Base-by-base conservation (phyloP, 2,797 vertebrate genomes). In the Chloroceryle inda region DNA sequence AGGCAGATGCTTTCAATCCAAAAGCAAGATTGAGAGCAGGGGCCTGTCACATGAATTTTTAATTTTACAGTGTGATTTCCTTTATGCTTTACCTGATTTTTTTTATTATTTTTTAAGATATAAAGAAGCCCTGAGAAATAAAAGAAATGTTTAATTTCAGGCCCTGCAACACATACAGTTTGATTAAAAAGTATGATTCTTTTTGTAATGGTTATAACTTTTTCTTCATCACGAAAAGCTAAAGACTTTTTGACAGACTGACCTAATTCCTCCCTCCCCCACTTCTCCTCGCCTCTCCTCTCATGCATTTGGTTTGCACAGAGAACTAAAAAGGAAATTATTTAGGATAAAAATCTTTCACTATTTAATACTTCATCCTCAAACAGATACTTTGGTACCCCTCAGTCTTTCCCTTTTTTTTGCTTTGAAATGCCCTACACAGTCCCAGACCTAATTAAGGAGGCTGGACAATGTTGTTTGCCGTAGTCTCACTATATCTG, bases 241-340 rank as follows among this genome's bases (percentile, higher is more conserved):
- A 89, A 87, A 96, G 63, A 71, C n/a, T 15, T 79, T 93, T 61
- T 88, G 86, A 94, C 82, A 86, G 73, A 81, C 29, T 93, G 89
- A 94, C 76, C 76, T 75, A 92, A 84, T 95, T 96, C 53, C 29
- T 82, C 10, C 38, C 37, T 83, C 66, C 37, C 49, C 42, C 47
- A 38, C 35, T 59, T 77, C 31, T 83, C 38, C n/a, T 69, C 2
- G 0, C 31, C 24, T 68, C 56, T 89, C 13, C 58, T 73, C 10
- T 75, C 35, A 47, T 55, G 53, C 31, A 47, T 91, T 45, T 63
- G 14, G 56, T 76, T 92, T 82, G 37, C 47, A 59, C 10, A 45
- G 24, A 84, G 27, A 92, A 73, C 22, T 44, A 37, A 90, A 94
- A 85, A 62, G 55, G 2, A 10, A 87, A 31, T 64, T 63, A 66